These are phyloP conservation scores for Nothobranchius furzeri DNA, from an alignment of 2,113 vertebrate genomes.

Conservation along the genomic window DNA sequence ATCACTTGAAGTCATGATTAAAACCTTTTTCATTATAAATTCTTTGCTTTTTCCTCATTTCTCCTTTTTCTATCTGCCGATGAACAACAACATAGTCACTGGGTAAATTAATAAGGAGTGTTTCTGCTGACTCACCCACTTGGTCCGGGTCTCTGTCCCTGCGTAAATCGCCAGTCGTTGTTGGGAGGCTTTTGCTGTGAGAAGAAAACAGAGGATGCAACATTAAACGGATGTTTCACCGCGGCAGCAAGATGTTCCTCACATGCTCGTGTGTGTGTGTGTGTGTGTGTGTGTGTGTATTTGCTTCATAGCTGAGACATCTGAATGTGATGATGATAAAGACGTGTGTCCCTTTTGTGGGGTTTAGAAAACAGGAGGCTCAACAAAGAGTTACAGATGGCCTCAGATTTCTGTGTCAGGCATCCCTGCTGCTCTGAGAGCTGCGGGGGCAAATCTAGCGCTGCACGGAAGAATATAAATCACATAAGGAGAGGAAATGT, in stretches of 20 bases:
- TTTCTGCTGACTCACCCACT: conserved; percentile 87
- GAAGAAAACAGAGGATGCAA: conserved; percentile 52
- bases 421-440: conserved; percentile 46
- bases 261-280: no score
- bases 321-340: conserved; percentile 13
- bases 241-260: not conserved
- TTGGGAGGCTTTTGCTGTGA: conserved; percentile 96
- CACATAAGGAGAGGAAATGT: not conserved
- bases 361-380: conserved; percentile 4
- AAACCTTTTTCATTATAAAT: conserved; percentile 2
- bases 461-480: conserved; percentile 9
- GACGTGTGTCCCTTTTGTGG: not conserved
- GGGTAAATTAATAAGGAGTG: not conserved
- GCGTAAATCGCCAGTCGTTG: conserved; percentile 96
- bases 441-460: conserved; percentile 18
- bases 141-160: conserved; percentile 96
- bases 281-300: no score
- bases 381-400: conserved; percentile 37
- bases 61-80: not conserved
- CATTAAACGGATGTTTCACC: conserved; percentile 42
- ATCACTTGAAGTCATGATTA: not conserved
- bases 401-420: conserved; percentile 31
- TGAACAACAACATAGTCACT: not conserved
- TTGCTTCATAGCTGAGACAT: conserved; percentile 15
- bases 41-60: conserved; percentile 9